Evolutionary conservation across 2,888 invertebrate genomes (phyloP).

Genomic region (Synanthedon vespiformis): DNA sequence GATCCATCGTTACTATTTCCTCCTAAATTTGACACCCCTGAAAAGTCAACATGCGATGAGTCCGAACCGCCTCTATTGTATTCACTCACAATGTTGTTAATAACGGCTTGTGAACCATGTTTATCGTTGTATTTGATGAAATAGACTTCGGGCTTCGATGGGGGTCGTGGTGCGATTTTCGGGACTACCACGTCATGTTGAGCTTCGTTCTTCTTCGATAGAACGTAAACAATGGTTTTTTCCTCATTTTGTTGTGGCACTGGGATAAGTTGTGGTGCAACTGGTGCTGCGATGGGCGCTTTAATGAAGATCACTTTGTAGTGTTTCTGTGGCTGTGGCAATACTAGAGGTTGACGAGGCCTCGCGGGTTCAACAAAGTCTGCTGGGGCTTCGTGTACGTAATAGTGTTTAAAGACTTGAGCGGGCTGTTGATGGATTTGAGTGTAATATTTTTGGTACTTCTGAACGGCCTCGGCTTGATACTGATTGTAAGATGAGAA

Average conservation of each 20-base stretch:
- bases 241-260: conserved; percentile 77
- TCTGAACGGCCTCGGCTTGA: conserved; percentile 16
- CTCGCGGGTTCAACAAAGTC: conserved; percentile 61
- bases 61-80: conserved; percentile 25
- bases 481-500: conserved; percentile 20
- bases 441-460: conserved; percentile 71
- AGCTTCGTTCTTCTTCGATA: conserved; percentile 81
- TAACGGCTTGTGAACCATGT: conserved; percentile 55
- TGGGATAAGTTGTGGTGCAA: conserved; percentile 75
- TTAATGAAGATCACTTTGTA: conserved; percentile 87
- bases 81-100: conserved; percentile 55
- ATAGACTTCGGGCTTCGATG: conserved; percentile 82
- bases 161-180: conserved; percentile 76
- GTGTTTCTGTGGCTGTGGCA: conserved; percentile 78
- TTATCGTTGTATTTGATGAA: conserved; percentile 83
- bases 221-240: conserved; percentile 82
- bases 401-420: conserved; percentile 73
- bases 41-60: conserved; percentile 4
- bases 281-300: conserved; percentile 75
- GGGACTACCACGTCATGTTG: conserved; percentile 75
- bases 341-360: conserved; percentile 66
- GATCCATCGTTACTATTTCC: conserved; percentile 1
- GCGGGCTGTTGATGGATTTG: conserved; percentile 81
- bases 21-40: conserved; percentile 1
- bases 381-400: conserved; percentile 59